These are phyloP conservation scores for Chaunax sp. DNA, from an alignment of 2,797 vertebrate genomes.

Conservation along the genomic window DNA sequence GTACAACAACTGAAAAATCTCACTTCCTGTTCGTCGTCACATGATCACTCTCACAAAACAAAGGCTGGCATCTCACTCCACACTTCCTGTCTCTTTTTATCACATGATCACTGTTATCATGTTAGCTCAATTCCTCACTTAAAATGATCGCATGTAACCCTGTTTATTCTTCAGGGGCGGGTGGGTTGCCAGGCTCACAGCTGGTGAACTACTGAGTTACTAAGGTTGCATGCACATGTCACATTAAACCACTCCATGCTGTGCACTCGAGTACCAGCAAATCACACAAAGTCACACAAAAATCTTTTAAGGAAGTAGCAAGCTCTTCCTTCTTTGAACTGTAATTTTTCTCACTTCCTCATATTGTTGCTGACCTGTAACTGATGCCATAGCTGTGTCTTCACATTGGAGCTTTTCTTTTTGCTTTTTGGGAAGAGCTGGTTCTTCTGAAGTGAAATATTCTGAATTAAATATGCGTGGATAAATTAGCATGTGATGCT, in stretches of 20 bases:
- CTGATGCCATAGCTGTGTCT: slow-evolving; percentile 1
- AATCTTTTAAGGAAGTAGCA: background rate
- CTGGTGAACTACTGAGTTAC: slow-evolving; percentile 47
- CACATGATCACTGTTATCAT: too few species aligned
- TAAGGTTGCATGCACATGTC: slow-evolving; percentile 67
- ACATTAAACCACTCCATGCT: slow-evolving; percentile 46
- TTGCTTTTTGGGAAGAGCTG: too few species aligned
- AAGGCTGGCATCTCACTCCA: too few species aligned
- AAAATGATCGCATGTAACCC: background rate
- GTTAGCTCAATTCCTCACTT: background rate
- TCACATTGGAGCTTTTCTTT: too few species aligned
- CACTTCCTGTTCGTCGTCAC: too few species aligned
- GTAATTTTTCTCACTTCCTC: slow-evolving; percentile 21
- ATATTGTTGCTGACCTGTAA: slow-evolving; percentile 30
- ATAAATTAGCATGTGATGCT: too few species aligned
- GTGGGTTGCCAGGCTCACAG: slow-evolving; percentile 43
- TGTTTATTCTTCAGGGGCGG: background rate
- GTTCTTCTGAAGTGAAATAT: too few species aligned
- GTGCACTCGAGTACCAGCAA: slow-evolving; percentile 26
- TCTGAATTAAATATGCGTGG: too few species aligned
- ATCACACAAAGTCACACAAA: slow-evolving; percentile 13
- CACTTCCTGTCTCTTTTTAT: too few species aligned
- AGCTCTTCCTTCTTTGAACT: background rate
- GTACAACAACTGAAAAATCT: too few species aligned
- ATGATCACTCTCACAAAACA: too few species aligned